phyloP scores from a whole-genome alignment of 2,113 vertebrate genomes.

The Xenopus tropicalis region UCB_Xtro_10.0 CM004443.2:135361001-135361500 shows the following conservation, averaged over 20 bases:
- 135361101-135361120: constrained; percentile 55
- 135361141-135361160: constrained; percentile 61
- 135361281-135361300: constrained; percentile 36
- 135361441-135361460: constrained; percentile 66
- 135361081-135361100: constrained; percentile 50
- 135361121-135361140: constrained; percentile 45
- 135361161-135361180: constrained; percentile 47
- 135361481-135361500: constrained; percentile 55
- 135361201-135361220: constrained; percentile 50
- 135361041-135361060: constrained; percentile 46
- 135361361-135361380: too few species aligned
- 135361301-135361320: constrained; percentile 48
- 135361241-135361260: not conserved
- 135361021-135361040: constrained; percentile 42
- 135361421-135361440: constrained; percentile 46
- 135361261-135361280: not conserved
- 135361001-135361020: constrained; percentile 32
- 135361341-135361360: too few species aligned
- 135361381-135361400: too few species aligned
- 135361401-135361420: too few species aligned
- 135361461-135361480: constrained; percentile 64
- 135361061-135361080: constrained; percentile 53
- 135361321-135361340: constrained; percentile 46
- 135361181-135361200: constrained; percentile 29
- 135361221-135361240: constrained; percentile 37